These are phyloP conservation scores for Oceanodroma leucorhoa DNA, from an alignment of 2,797 vertebrate genomes.

Conservation along the genomic window DNA sequence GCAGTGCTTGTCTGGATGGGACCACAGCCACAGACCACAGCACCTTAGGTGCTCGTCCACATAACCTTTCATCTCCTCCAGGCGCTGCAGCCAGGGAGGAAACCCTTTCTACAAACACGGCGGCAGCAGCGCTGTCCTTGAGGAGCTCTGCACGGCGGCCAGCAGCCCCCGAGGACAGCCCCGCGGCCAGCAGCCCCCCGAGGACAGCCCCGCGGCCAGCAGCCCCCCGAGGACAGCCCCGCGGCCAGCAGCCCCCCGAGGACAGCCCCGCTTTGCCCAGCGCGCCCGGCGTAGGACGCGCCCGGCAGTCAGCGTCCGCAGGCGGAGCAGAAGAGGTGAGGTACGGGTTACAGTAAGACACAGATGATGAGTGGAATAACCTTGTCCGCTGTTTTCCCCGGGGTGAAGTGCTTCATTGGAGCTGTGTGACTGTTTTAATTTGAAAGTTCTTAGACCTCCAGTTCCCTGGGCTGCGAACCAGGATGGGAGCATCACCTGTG, in stretches of 20 bases:
- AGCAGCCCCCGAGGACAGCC: no score
- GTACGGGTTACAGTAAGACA: fast-evolving
- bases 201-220: no score
- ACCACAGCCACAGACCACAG: not conserved
- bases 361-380: fast-evolving
- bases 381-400: fast-evolving
- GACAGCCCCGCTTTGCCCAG: not conserved
- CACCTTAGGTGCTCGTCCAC: not conserved
- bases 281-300: fast-evolving
- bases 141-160: not conserved
- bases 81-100: fast-evolving
- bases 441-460: not conserved
- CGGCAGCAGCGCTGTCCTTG: not conserved
- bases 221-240: no score
- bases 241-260: no score
- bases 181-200: no score
- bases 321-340: fast-evolving
- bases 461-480: fast-evolving
- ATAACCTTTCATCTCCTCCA: not conserved
- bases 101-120: not conserved
- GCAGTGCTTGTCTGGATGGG: not conserved
- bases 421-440: not conserved
- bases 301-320: fast-evolving
- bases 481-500: not conserved
- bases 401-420: not conserved